A percentile compares a stretch with the other conserved stretches of the same genome.
Conservation (phyloP, 2,113 vertebrate genomes). For the Calcarius ornatus region DNA sequence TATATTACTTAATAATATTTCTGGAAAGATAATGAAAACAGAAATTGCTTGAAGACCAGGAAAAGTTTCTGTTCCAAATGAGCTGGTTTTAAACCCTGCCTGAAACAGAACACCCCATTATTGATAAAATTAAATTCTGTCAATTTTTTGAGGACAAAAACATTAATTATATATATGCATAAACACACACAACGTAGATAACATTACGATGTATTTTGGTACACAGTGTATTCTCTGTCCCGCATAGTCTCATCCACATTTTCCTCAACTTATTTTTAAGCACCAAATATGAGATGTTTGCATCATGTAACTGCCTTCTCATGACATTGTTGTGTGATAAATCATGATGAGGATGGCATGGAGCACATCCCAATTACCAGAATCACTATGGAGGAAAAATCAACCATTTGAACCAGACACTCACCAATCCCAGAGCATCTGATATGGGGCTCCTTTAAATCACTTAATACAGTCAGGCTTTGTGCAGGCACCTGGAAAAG, state of each 20-base stretch:
- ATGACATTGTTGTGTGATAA: not conserved
- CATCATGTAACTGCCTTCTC: not conserved
- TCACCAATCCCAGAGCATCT: not conserved
- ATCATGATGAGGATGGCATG: accelerated
- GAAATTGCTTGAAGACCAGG: not conserved
- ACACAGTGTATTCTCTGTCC: not conserved
- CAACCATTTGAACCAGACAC: not conserved
- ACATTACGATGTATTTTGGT: not conserved
- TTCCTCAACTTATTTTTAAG: not conserved
- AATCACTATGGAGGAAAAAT: not conserved
- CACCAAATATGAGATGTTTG: not conserved
- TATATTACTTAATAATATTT: not conserved
- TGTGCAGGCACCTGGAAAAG: not conserved
- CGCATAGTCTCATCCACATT: not conserved
- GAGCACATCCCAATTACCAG: not conserved
- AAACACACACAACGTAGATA: not conserved
- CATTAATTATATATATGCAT: not conserved
- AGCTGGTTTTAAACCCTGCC: not conserved
- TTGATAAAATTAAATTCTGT: not conserved
- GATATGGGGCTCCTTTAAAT: not conserved
- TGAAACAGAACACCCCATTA: not conserved
- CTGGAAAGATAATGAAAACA: not conserved
- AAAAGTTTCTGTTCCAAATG: not conserved
- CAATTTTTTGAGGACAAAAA: not conserved
- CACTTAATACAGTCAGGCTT: not conserved